These are phyloP conservation scores for Machaerirhynchus nigripectus DNA, from an alignment of 2,113 vertebrate genomes.

Conservation along the genomic window DNA sequence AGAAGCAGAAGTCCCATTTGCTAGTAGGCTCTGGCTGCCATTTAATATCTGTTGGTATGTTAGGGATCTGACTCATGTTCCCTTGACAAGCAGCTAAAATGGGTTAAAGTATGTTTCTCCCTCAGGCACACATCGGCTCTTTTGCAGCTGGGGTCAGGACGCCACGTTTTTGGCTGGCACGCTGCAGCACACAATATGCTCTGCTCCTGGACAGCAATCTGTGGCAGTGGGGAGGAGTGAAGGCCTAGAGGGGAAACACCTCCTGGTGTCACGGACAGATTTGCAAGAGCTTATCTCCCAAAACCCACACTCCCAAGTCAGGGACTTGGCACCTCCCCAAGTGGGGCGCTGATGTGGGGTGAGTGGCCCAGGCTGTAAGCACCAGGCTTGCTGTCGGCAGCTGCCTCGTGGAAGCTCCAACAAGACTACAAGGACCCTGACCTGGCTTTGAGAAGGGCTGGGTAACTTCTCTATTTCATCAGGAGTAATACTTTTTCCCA, in stretches of 20 bases:
- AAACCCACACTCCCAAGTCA: not conserved
- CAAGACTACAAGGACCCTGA: not conserved
- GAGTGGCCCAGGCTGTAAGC: not conserved
- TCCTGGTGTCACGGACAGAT: accelerated
- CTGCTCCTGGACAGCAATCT: not conserved
- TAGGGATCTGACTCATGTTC: slow-evolving; percentile 32
- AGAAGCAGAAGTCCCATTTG: not conserved
- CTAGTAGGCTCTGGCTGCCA: not conserved
- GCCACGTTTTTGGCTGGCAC: not conserved
- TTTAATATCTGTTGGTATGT: slow-evolving; percentile 21
- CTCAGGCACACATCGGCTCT: not conserved
- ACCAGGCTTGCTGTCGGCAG: not conserved
- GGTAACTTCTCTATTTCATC: not conserved
- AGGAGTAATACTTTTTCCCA: not conserved
- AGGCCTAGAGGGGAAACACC: not conserved
- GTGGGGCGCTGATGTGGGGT: accelerated
- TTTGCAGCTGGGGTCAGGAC: not conserved
- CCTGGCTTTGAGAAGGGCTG: not conserved
- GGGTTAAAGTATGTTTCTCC: slow-evolving; percentile 13
- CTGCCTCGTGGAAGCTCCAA: not conserved
- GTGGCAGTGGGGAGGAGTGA: accelerated
- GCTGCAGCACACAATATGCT: accelerated
- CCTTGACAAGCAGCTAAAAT: slow-evolving; percentile 14
- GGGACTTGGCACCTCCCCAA: not conserved
- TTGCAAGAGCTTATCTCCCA: not conserved